phyloP scores from a whole-genome alignment of 2,113 vertebrate genomes.

The Rhinogobius similis region DNA sequence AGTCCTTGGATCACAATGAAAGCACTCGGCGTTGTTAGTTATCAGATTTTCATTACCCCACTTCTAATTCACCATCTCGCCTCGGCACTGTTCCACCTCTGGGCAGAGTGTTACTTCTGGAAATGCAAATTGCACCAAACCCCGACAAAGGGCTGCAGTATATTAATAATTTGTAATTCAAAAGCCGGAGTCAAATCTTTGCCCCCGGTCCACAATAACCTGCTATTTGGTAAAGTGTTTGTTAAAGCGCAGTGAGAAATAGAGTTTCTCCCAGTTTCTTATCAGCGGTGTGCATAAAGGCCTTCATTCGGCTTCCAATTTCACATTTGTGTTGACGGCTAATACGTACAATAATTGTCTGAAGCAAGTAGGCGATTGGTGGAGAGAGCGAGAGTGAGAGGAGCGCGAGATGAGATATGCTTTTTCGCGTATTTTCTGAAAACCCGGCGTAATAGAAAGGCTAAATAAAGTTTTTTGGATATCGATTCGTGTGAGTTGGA shows the following conservation, averaged over 20 bases:
- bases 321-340: conserved; percentile 35
- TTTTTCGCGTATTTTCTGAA: conserved; percentile 57
- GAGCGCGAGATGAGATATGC: conserved; percentile 14
- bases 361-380: conserved; percentile 51
- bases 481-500: neutral
- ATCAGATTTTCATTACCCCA: conserved; percentile 4
- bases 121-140: conserved; percentile 17
- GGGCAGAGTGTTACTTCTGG: conserved; percentile 3
- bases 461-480: conserved; percentile 31
- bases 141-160: neutral
- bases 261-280: conserved; percentile 59
- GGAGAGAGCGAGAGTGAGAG: conserved; percentile 3
- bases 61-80: neutral
- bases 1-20: neutral
- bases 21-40: neutral
- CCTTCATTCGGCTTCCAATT: conserved; percentile 42
- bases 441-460: conserved; percentile 26
- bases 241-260: conserved; percentile 32
- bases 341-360: conserved; percentile 65
- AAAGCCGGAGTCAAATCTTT: conserved; percentile 24
- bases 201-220: conserved; percentile 25
- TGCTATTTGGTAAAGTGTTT: conserved; percentile 30
- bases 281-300: conserved; percentile 71
- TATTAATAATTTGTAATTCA: conserved; percentile 40
- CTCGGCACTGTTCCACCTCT: neutral